Base-by-base conservation (phyloP, 2,113 vertebrate species). In the Monarcha castaneiventris region DNA sequence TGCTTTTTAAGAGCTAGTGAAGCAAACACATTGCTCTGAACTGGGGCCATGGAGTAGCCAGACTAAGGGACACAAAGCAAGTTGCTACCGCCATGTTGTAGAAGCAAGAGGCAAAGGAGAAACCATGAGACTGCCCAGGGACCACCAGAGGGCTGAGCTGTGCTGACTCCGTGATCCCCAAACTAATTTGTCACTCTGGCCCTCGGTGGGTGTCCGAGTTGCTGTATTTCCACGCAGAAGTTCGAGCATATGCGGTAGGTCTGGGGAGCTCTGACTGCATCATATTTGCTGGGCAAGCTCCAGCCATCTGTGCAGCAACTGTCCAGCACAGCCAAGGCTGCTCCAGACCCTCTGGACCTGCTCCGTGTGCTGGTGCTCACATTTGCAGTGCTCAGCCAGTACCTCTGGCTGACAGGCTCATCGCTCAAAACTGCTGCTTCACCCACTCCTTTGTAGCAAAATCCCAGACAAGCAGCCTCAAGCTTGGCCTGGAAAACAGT, bases 221-320 rank as follows among this genome's bases (percentile, higher is more conserved):
- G 32, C 62, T 80, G 7, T 30, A 52, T 52, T 86, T 92, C n/a
- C 39, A 16, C 1, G 1, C 27, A 68, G 55, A 90, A 73, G 43
- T 58, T 48, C 0, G 0, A 92, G 51, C 51, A 46, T 1, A 1
- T 23, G 29, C 0, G 0, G 13, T 7, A 51, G 62, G 22, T 52
- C 55, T 64, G 66, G 61, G 30, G 13, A 49, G 62, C 51, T 91
- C 54, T 77, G 58, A 22, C 49, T 39, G 16, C 67, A 49, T 11
- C 32, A 3, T 35, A 19, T 76, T 78, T 92, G 59, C 71, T 73
- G 78, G 74, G 59, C 52, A 67, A 94, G 66, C 69, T 82, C 21
- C 1, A 12, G 63, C 75, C 88, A 90, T 43, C 92, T 86, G 78
- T 56, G 82, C 82, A 94, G 84, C 71, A 90, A 41, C 52, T 27